A percentile compares a stretch with the other conserved stretches of the same genome.
These are phyloP conservation scores for Numenius phaeopus DNA, from an alignment of 2,797 vertebrate species.

Conservation along the genomic window DNA sequence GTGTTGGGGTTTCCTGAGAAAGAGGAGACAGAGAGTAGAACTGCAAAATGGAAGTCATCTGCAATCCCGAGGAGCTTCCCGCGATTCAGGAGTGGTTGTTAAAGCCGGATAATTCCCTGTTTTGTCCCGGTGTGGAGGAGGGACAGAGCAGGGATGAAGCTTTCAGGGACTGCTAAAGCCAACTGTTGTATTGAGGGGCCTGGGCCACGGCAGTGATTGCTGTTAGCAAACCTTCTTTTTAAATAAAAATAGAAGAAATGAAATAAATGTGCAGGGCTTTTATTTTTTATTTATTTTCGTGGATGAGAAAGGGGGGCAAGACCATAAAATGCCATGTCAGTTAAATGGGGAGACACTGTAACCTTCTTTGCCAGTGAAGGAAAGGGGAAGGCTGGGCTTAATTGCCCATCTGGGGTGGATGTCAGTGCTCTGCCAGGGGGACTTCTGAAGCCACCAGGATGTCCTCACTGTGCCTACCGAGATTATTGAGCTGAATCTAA, in stretches of 20 bases:
- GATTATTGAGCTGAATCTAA: background rate
- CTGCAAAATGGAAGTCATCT: background rate
- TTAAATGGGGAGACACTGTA: background rate
- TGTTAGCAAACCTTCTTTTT: conserved; percentile 61
- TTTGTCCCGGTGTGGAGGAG: background rate
- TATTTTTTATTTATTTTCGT: background rate
- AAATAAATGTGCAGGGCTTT: background rate
- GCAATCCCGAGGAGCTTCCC: background rate
- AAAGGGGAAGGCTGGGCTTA: background rate
- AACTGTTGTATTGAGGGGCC: background rate
- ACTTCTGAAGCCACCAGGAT: background rate
- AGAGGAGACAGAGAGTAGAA: conserved; percentile 16
- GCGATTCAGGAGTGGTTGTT: background rate
- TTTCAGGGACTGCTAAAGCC: background rate
- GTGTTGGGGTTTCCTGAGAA: background rate
- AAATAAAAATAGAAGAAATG: conserved; percentile 53
- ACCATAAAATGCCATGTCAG: background rate
- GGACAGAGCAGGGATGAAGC: background rate
- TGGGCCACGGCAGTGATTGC: background rate
- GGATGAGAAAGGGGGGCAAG: accelerated
- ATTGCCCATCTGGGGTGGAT: background rate
- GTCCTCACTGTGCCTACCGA: background rate
- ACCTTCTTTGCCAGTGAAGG: background rate
- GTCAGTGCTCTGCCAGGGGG: background rate
- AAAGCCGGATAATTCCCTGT: background rate